Conservation (phyloP, 2,113 vertebrate species). For the Corapipo altera region DNA sequence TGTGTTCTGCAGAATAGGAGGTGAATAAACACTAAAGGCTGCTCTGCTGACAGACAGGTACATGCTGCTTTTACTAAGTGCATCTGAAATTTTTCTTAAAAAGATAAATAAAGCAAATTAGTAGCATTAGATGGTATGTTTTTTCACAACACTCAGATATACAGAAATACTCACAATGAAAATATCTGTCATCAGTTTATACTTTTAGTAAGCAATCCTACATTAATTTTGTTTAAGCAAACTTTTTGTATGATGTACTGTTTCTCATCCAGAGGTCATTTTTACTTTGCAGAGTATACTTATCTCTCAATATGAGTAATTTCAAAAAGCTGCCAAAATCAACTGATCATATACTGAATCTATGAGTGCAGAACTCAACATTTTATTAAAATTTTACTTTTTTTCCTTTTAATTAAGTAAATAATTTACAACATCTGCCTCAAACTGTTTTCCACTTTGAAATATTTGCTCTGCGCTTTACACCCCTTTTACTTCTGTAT, state of each 20-base stretch:
- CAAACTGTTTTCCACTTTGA: background rate
- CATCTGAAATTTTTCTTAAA: constrained; percentile 67
- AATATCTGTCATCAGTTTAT: constrained; percentile 65
- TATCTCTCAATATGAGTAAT: background rate
- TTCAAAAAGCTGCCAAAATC: constrained; percentile 11
- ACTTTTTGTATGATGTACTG: constrained; percentile 5
- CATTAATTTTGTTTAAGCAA: constrained; percentile 51
- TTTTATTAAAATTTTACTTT: background rate
- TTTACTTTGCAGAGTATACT: constrained; percentile 22
- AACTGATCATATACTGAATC: constrained; percentile 27
- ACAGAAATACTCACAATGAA: constrained; percentile 45
- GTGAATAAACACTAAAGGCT: constrained; percentile 78
- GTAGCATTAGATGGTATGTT: constrained; percentile 32
- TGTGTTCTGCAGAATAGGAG: constrained; percentile 73
- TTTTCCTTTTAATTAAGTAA: background rate
- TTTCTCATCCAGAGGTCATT: constrained; percentile 56
- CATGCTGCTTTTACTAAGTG: constrained; percentile 79
- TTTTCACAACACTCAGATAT: constrained; percentile 27
- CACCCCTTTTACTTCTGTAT: background rate
- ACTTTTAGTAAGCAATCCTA: constrained; percentile 49
- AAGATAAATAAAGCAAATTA: constrained; percentile 79
- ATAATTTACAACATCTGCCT: constrained; percentile 27
- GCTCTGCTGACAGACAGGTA: constrained; percentile 86
- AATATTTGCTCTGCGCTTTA: constrained; percentile 13
- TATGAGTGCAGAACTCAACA: background rate